Base-by-base conservation (phyloP, 2,113 vertebrate genomes). In the Oryzias curvinotus region DNA sequence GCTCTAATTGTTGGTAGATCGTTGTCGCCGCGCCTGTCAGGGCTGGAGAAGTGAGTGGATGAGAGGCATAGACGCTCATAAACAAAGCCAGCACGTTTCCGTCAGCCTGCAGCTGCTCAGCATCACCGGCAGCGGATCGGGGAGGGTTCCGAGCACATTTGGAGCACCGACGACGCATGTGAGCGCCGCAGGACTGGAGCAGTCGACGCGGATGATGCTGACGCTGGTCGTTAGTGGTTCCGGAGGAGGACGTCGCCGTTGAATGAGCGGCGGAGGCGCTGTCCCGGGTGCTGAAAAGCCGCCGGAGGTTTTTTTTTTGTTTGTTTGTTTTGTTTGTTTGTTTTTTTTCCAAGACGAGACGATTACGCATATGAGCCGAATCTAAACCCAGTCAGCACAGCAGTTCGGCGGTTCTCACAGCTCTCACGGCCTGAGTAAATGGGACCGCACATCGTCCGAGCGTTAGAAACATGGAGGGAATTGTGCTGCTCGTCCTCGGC, bases 401-500 rank as follows among this genome's bases (percentile, higher is more conserved):
- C 68, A 65, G 52, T 52, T 5, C 60, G 59, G 19, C 59, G 73
- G 45, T 62, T 59, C 57, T 68, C 71, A 48, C 67, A 65, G 61
- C 63, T 19, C 28, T 73, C 41, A 36, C 59, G 73, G 71, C 62
- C 64, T 58, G 80, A 87, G 79, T 88, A 76, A 78, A 90, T 86
- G 87, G 85, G 85, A 87, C 65, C 83, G 65, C 87, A 78, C 78
- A 71, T 84, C 83, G 46, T 53, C 83, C 71, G 63, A 75, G 68
- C 62, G 78, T 49, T 71, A 45, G 75, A 78, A 90, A 82, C 49
- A 93, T 93, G 92, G 87, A 90, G 84, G 84, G 76, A 64, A 76
- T 88, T 77, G 60, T 73, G 43, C 82, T 91, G 80, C 80, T 91
- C 77, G 65, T 88, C 62, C 76, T 92, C 83, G 62, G 87, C 87